Percentiles rank a stretch among this genome's conserved stretches.
Evolutionary conservation across 2,797 vertebrate genomes (phyloP).

Genomic region (Mus caroli): DNA sequence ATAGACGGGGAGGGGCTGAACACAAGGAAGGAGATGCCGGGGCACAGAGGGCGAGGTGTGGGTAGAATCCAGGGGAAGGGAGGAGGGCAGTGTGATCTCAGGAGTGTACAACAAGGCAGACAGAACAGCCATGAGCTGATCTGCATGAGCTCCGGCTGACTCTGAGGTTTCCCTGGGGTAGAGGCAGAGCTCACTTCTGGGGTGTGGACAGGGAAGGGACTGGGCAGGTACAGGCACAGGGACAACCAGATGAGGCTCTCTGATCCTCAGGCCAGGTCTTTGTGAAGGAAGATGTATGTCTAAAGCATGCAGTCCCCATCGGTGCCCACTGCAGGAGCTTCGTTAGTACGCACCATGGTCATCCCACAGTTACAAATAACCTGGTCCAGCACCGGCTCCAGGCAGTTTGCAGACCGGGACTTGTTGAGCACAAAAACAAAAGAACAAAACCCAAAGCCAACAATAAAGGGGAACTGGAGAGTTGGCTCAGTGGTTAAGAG

Average conservation of each 20-base stretch:
- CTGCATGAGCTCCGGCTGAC: too few species aligned
- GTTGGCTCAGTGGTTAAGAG: too few species aligned
- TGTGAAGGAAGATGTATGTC: rapidly evolving
- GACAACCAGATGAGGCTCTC: background rate
- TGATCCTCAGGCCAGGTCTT: background rate
- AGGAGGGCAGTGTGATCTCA: rapidly evolving
- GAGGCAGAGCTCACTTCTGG: background rate
- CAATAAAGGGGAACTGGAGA: too few species aligned
- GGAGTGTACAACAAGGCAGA: rapidly evolving
- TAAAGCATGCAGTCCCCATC: rapidly evolving
- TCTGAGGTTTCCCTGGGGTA: background rate
- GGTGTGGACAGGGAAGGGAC: too few species aligned
- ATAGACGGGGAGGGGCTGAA: rapidly evolving
- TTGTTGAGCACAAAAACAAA: background rate
- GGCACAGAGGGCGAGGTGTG: too few species aligned
- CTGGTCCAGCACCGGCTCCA: background rate
- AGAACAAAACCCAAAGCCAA: background rate
- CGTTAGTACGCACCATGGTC: rapidly evolving
- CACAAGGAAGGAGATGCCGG: background rate
- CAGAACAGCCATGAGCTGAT: background rate
- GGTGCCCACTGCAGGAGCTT: rapidly evolving
- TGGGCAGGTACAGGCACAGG: background rate
- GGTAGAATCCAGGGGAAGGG: too few species aligned
- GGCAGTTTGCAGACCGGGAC: background rate
- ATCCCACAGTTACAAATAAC: rapidly evolving